Conservation (phyloP, 2,797 vertebrate species). For the Merluccius polli region DNA sequence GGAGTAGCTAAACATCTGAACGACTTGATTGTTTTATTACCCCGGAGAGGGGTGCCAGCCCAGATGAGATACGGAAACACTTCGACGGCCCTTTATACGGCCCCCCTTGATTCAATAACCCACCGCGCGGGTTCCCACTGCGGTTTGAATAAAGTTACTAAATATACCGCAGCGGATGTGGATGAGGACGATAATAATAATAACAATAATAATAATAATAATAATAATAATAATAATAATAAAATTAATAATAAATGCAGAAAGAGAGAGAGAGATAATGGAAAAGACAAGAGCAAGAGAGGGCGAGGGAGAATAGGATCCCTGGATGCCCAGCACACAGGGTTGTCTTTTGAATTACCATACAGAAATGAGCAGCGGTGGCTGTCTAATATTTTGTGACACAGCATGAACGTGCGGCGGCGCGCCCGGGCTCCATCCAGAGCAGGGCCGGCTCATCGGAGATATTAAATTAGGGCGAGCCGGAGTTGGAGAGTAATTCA, state of each 20-base stretch:
- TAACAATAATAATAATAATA: neutral
- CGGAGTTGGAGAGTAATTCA: conserved; percentile 95
- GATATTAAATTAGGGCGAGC: conserved; percentile 99
- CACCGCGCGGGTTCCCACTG: conserved; percentile 33
- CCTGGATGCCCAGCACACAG: conserved; percentile 55
- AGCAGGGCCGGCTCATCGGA: conserved; percentile 83
- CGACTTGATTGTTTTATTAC: conserved; percentile 50
- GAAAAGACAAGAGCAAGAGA: neutral
- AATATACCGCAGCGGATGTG: conserved; percentile 63
- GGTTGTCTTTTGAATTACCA: conserved; percentile 77
- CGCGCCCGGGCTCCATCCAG: conserved; percentile 72
- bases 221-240: neutral
- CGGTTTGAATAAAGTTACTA: conserved; percentile 43
- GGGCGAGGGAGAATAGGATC: conserved; percentile 16
- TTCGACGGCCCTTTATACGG: neutral
- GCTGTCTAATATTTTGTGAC: conserved; percentile 93
- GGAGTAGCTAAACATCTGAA: conserved; percentile 49
- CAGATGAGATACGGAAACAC: conserved; percentile 46
- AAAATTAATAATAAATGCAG: conserved; percentile 51
- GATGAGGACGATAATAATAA: conserved; percentile 51
- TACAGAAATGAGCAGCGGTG: conserved; percentile 81
- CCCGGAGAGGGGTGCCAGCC: conserved; percentile 40
- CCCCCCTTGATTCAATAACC: conserved; percentile 52
- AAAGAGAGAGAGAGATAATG: conserved; percentile 29
- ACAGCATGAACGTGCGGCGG: conserved; percentile 83